phyloP scores from a whole-genome alignment of 2,113 vertebrate genomes.

The Mustela nigripes region DNA sequence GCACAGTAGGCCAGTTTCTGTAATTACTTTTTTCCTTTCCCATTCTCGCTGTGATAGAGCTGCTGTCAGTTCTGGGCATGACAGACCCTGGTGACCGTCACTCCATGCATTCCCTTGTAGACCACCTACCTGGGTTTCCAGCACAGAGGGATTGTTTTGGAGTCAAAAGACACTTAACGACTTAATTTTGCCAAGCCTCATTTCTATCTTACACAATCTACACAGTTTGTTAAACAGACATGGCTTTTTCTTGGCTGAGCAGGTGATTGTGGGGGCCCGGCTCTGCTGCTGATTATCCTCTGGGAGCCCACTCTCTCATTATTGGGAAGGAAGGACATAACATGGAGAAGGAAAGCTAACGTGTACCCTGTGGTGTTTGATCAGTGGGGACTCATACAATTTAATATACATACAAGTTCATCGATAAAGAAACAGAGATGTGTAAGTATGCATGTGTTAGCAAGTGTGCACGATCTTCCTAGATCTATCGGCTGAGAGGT shows the following conservation, averaged over 20 bases:
- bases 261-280: background rate
- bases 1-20: background rate
- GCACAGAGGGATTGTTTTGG: background rate
- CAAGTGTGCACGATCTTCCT: background rate
- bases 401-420: background rate
- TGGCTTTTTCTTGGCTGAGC: background rate
- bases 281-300: background rate
- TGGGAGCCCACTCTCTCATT: background rate
- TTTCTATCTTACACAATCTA: background rate
- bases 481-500: background rate
- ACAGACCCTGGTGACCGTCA: fast-evolving
- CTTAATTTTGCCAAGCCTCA: background rate
- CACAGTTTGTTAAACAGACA: background rate
- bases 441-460: background rate
- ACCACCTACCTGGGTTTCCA: background rate
- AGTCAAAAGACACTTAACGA: background rate
- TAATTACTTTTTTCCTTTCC: background rate
- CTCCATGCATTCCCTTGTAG: background rate
- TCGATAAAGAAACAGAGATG: background rate
- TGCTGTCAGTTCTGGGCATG: background rate
- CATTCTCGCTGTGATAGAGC: too few relatives aligned
- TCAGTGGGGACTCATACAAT: background rate
- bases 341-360: background rate
- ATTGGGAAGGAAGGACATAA: background rate
- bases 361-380: fast-evolving